Base-by-base conservation (phyloP, 2,888 invertebrate genomes). In the Dromius quadrimaculatus region DNA sequence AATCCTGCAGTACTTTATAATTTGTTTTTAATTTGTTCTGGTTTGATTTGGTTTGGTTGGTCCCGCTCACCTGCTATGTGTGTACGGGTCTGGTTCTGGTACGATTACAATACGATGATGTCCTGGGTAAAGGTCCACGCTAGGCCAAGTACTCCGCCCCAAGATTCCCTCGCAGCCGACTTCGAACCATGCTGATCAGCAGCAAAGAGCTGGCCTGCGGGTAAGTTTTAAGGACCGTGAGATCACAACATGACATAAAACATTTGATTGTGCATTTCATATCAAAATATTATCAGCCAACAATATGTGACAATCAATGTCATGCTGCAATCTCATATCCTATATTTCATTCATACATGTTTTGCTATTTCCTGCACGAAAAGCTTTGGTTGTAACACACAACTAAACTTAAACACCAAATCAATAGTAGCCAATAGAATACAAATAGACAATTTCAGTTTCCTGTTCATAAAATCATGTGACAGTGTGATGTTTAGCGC, bases 141-240 rank as follows among this genome's bases (percentile, higher is more conserved):
- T 85, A 79, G 85, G 84, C 79, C 84, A 84, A 78, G 84, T 83
- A 81, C 82, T 83, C 74, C 81, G 88, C 83, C 82, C 83, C 84
- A 87, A 87, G 80, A 85, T 87, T 77, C 88, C 88, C 83, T 87
- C 88, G 78, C 86, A 87, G 87, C 80, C 87, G 88, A 79, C 74
- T 76, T 76, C 20, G 71, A 73, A 64, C 74, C 75, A 20, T 69
- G 36, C 36, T 3, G 41, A 43, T 45, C 45, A 36, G 17, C 47
- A 47, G 22, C 64, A 64, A 34, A 54, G 32, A 77, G 86, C 87
- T 76, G 88, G 87, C 79, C 82, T 88, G 74, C 82, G 87, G 82
- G 88, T 88, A 83, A 84, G 84, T 78, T 72, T 54, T 57, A 23
- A 9, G 3, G 28, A 28, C 28, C 4, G 28, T 5, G 28, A 28